A percentile compares a stretch with the other conserved stretches of the same genome.
Evolutionary conservation across 2,888 invertebrate species (phyloP).

Genomic region (Sinotaia quadrata): DNA sequence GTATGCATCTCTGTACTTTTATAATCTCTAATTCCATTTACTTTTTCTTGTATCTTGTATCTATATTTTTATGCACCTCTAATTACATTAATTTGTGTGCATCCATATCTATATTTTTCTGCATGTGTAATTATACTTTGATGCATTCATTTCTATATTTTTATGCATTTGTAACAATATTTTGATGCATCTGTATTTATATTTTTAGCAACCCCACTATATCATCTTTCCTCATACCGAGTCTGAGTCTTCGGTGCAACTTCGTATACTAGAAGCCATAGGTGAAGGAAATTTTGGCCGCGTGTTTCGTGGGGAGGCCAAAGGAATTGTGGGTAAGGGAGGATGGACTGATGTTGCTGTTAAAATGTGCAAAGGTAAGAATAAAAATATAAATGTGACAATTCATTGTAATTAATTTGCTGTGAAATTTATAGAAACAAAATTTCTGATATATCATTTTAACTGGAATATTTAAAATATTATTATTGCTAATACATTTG

Average conservation of each 20-base stretch:
- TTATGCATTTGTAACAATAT: neutral
- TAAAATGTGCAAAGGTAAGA: conserved; percentile 34
- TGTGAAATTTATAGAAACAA: too few relatives aligned
- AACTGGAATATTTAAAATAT: too few relatives aligned
- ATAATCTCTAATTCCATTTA: too few relatives aligned
- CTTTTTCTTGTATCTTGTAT: too few relatives aligned
- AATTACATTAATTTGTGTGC: too few relatives aligned
- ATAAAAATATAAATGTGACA: too few relatives aligned
- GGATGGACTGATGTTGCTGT: conserved; percentile 31
- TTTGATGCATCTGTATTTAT: neutral
- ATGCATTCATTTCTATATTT: neutral
- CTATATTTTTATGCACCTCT: too few relatives aligned
- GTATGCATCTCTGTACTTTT: too few relatives aligned
- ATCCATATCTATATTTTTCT: neutral
- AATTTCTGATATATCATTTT: too few relatives aligned
- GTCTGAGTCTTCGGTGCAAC: conserved; percentile 13
- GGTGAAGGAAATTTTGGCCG: conserved; percentile 35
- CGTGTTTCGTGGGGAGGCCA: conserved; percentile 32
- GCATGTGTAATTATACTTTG: neutral
- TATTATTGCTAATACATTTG: too few relatives aligned
- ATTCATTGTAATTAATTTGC: too few relatives aligned
- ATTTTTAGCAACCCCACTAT: neutral
- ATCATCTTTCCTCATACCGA: conserved; percentile 5
- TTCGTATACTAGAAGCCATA: conserved; percentile 26
- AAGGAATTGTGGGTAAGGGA: conserved; percentile 20